Evolutionary conservation across 1,140 invertebrate genomes (phyloP), one percentile per base, ranked within the genome.

Genomic region (Calosoma granatense): DNA sequence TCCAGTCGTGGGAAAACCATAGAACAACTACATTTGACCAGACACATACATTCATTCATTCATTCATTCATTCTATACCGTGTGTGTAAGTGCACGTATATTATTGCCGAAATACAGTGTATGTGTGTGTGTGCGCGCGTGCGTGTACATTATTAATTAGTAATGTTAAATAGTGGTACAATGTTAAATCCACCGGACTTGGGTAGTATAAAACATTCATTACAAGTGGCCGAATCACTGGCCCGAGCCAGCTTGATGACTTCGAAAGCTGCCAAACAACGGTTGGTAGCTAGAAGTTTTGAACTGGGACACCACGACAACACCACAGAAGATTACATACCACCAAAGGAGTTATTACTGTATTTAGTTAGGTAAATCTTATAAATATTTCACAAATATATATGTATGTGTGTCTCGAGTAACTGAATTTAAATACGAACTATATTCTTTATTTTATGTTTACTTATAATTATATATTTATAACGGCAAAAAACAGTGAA

Each of bases 311-410:
- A 66, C 56, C 26, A 60, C 53, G 67, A 73, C 41, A 64, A 71
- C 15, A 63, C 61, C 3, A 60, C 63, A n/a, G 63, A 63, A 15
- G 61, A 61, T 41, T 82, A 78, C 66, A 75, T 80, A 55, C 81
- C 80, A 22, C 81, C 81, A n/a, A 80, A 77, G 61, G 76, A 81
- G 55, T 66, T 83, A 47, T 71, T 83, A 20, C 67, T 82, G 39
- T 82, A 81, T 69, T 72, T 83, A 57, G 80, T 82, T 65, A 80
- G 81, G 81, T 83, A 73, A 78, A 65, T 56, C 4, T 47, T 47
- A 36, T 36, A 9, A 36, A 9, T 36, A 36, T 36, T 36, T 36
- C 26, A n/a, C 26, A 36, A n/a, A n/a, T n/a, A n/a, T n/a, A n/a
- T n/a, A n/a, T n/a, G n/a, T n/a, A n/a, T n/a, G n/a, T n/a, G n/a